Conservation (phyloP, 1,140 invertebrate genomes). For the Aphelenchoides avenae region DNA sequence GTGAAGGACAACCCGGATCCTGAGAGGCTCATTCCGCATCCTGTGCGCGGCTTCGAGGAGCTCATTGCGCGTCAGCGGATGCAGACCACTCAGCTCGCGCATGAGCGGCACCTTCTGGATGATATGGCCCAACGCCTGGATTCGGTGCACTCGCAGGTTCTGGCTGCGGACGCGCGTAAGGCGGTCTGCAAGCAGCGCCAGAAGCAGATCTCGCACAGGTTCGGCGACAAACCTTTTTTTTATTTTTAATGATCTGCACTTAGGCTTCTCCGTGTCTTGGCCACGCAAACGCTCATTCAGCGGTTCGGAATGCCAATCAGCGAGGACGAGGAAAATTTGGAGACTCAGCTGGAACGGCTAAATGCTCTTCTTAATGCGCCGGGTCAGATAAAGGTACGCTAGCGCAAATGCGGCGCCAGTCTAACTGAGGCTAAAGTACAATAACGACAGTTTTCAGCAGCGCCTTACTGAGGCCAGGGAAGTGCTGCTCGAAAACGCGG, state of each 20-base stretch:
- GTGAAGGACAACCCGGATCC: slow-evolving; percentile 33
- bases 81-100: no score
- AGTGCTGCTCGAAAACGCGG: slow-evolving; percentile 13
- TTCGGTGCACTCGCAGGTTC: no score
- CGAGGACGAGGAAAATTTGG: slow-evolving; percentile 26
- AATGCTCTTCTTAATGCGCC: slow-evolving; percentile 31
- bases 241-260: slow-evolving; percentile 7
- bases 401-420: no score
- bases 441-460: slow-evolving; percentile 22
- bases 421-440: no score
- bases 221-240: slow-evolving; percentile 2
- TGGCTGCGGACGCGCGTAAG: no score
- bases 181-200: no score
- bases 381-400: slow-evolving; percentile 18
- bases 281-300: slow-evolving; percentile 22
- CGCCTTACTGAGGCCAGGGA: slow-evolving; percentile 15
- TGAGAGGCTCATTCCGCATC: slow-evolving; percentile 24
- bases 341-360: slow-evolving; percentile 15
- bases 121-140: no score
- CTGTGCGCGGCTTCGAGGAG: slow-evolving; percentile 32
- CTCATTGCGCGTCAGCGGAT: slow-evolving; percentile 30
- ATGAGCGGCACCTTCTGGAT: no score
- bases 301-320: slow-evolving; percentile 27
- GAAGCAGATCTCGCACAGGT: slow-evolving; percentile 28
- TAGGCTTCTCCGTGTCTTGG: slow-evolving; percentile 22